Base-by-base conservation (phyloP, 1,140 invertebrate genomes). In the Acromyrmex charruanus region DNA sequence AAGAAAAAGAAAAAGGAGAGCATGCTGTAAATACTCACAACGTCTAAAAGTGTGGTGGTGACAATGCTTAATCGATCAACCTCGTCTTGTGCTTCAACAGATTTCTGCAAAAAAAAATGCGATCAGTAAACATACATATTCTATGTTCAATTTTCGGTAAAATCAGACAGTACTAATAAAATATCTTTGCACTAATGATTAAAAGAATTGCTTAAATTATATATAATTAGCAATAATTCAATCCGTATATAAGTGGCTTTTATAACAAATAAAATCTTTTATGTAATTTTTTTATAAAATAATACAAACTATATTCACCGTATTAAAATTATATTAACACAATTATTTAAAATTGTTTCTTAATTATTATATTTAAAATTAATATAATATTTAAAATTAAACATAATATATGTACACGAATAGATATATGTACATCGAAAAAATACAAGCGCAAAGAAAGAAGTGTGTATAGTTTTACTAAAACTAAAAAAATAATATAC, bases 1-100 rank as follows among this genome's bases (percentile, higher is more conserved):
- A 65, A 12, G 39, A 63, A 63, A 4, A 28, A 65, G 16, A 35
- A 9, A 59, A 35, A 2, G 25, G 25, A 25, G 25, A 14, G 9
- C 21, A 66, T 39, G 7, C 12, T 85, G 6, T 65, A 14, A 44
- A 82, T 72, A 92, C 93, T 94, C 39, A 94, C 94, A 0, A 94
- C 92, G 21, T 94, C 92, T 14, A 92, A 75, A 21, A 94, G 85
- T n/a, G 94, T 92, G 2, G 92, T 89, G 7, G 94, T 94, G 10
- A 93, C 81, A 1, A 93, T 90, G 39, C 94, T 94, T 3, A 80
- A 69, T n/a, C 88, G 89, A 35, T 94, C 94, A 4, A 74, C 75
- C 12, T 91, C 88, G 14, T 88, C 68, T 21, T 88, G n/a, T 59
- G 39, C 86, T 14, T 65, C 28, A n/a, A 18, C 16, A 12, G 58